phyloP scores from a whole-genome alignment of 2,888 invertebrate species.

The Aporophyla nigra region DNA sequence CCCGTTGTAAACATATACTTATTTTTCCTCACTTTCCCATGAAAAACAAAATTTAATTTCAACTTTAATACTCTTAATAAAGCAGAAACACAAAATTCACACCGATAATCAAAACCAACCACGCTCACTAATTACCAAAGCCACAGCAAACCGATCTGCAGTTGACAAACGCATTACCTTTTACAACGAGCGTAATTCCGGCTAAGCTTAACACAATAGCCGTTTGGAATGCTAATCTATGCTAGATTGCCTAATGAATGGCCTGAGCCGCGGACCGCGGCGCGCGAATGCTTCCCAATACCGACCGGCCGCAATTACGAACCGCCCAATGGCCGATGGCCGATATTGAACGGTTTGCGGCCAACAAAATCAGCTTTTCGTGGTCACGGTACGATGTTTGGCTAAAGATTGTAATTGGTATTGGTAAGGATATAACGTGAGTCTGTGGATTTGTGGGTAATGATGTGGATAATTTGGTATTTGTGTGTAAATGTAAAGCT shows the following conservation, averaged over 20 bases:
- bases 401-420: constrained; percentile 61
- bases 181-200: constrained; percentile 38
- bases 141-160: constrained; percentile 16
- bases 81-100: not conserved
- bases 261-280: constrained; percentile 31
- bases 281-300: constrained; percentile 44
- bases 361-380: constrained; percentile 58
- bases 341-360: constrained; percentile 62
- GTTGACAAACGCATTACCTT: constrained; percentile 39
- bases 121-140: constrained; percentile 8
- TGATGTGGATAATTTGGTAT: constrained; percentile 9
- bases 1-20: no score
- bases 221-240: constrained; percentile 57
- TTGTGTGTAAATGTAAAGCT: not conserved
- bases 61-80: not conserved
- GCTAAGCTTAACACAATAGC: constrained; percentile 44
- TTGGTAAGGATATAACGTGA: constrained; percentile 47
- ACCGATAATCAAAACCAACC: not conserved
- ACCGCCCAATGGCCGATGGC: constrained; percentile 43
- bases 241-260: constrained; percentile 66
- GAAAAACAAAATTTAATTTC: no score
- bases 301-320: constrained; percentile 53
- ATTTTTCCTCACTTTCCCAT: no score
- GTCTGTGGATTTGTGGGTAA: constrained; percentile 23
- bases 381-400: constrained; percentile 54